Conservation (phyloP, 2,113 vertebrate species). For the Cryptotis parvus region DNA sequence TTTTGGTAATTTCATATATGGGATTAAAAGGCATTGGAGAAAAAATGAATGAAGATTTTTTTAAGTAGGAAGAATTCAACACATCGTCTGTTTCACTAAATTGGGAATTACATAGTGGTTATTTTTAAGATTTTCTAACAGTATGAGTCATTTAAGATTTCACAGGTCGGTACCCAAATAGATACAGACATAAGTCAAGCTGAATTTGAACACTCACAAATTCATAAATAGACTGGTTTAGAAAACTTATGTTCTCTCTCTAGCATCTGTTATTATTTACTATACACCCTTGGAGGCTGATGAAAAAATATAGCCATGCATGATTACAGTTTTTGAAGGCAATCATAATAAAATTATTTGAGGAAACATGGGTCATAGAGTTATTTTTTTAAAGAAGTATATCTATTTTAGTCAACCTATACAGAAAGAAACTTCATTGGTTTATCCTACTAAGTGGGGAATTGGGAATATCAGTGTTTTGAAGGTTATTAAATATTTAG, state of each 20-base stretch:
- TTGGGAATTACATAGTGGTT: conserved; percentile 60
- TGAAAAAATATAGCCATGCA: conserved; percentile 66
- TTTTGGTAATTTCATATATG: conserved; percentile 56
- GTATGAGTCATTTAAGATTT: conserved; percentile 77
- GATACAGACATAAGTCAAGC: conserved; percentile 74
- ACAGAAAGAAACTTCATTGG: conserved; percentile 24
- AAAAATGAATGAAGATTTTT: conserved; percentile 76
- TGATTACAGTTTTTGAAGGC: conserved; percentile 60
- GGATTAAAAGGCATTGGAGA: conserved; percentile 55
- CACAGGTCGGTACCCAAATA: conserved; percentile 77
- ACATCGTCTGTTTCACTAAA: conserved; percentile 62
- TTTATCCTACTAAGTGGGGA: conserved; percentile 4
- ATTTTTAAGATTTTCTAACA: conserved; percentile 57
- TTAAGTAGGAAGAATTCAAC: conserved; percentile 73
- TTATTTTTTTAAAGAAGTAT: conserved; percentile 33
- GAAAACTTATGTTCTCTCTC: conserved; percentile 77
- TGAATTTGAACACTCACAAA: conserved; percentile 67
- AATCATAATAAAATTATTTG: conserved; percentile 58
- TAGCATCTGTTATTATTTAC: conserved; percentile 80
- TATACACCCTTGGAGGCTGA: conserved; percentile 54
- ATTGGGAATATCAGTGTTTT: neutral
- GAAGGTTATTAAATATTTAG: neutral
- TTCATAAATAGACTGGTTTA: conserved; percentile 81
- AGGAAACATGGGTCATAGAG: neutral
- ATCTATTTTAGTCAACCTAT: conserved; percentile 29